Conservation (phyloP, 2,888 invertebrate species). For the Melikaiella ostensackeni region DNA sequence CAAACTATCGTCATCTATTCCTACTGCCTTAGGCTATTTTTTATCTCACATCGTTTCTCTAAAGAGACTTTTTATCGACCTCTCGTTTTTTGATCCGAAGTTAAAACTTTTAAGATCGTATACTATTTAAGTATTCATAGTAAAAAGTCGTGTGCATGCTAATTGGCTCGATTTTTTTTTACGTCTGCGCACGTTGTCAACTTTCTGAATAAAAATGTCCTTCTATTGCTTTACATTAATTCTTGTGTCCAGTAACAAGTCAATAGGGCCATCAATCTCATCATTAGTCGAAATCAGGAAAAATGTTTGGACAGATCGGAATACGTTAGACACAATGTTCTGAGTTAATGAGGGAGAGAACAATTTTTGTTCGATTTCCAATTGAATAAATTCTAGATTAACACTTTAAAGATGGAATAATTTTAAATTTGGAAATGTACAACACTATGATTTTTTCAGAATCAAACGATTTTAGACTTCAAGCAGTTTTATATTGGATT, state of each 20-base stretch:
- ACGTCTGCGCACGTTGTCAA: not conserved
- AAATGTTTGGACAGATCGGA: not conserved
- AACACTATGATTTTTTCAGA: too few relatives aligned
- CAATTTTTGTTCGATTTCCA: not conserved
- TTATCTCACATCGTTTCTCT: constrained; percentile 8
- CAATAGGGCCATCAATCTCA: not conserved
- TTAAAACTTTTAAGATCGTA: not conserved
- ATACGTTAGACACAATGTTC: not conserved
- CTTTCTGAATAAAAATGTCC: not conserved
- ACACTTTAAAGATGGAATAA: too few relatives aligned
- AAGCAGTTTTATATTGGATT: too few relatives aligned
- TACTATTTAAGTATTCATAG: constrained; percentile 1
- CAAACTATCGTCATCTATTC: constrained; percentile 20
- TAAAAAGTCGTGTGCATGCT: not conserved
- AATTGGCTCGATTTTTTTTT: not conserved
- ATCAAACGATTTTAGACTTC: too few relatives aligned
- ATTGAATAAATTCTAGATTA: not conserved
- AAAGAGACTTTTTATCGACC: not conserved
- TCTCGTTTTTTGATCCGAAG: not conserved
- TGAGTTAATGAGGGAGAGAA: not conserved
- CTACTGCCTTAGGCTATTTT: not conserved
- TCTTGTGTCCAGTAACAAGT: not conserved
- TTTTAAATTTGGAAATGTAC: too few relatives aligned
- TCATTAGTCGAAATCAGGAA: not conserved
- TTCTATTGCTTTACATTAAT: constrained; percentile 8